Evolutionary conservation across 2,113 vertebrate genomes (phyloP).

Genomic region (Pelobates fuscus): DNA sequence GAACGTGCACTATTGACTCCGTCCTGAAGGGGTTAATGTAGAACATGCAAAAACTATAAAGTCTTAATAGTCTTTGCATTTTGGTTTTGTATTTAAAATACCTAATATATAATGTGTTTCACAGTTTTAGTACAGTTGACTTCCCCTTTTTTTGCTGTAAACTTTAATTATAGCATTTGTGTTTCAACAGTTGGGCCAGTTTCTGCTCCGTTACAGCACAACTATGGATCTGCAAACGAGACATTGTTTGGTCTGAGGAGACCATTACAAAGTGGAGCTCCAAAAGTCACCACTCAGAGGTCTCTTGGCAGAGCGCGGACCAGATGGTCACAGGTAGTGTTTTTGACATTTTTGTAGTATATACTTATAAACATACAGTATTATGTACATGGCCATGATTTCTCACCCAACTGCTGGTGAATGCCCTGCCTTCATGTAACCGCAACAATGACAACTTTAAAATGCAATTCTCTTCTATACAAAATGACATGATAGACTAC

Average conservation of each 20-base stretch:
- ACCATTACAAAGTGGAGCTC: conserved; percentile 60
- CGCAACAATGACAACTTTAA: too few species aligned
- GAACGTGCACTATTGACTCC: too few species aligned
- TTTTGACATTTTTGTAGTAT: neutral
- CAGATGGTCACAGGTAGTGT: conserved; percentile 79
- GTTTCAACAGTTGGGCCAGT: conserved; percentile 58
- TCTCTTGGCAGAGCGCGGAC: conserved; percentile 69
- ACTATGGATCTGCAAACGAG: conserved; percentile 69
- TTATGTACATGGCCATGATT: neutral
- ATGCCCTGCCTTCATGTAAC: neutral
- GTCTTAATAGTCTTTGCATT: too few species aligned
- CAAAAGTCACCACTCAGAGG: conserved; percentile 63
- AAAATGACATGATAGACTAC: too few species aligned
- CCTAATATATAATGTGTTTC: too few species aligned
- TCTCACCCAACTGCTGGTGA: neutral
- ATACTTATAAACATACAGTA: conserved; percentile 8
- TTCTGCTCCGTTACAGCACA: conserved; percentile 61
- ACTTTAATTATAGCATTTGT: too few species aligned
- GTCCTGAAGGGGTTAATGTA: too few species aligned
- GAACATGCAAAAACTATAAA: too few species aligned
- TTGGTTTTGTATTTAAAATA: too few species aligned
- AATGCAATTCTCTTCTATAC: too few species aligned
- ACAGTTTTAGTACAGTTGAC: too few species aligned
- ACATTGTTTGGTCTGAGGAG: conserved; percentile 78
- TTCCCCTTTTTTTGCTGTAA: too few species aligned